Conservation (phyloP, 2,113 vertebrate species). For the Dicaeum eximium region DNA sequence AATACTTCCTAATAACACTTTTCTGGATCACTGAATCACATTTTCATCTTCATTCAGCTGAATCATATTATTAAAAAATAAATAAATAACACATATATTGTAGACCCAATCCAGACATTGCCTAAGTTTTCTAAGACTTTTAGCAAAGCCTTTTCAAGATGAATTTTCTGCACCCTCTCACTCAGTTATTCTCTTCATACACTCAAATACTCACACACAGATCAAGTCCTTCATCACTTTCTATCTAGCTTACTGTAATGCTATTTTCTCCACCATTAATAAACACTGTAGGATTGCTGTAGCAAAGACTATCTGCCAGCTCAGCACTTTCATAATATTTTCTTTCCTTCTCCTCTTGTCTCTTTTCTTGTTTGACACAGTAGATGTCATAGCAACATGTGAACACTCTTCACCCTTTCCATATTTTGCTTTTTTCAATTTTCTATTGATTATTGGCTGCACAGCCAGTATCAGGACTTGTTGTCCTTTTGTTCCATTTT, state of each 20-base stretch:
- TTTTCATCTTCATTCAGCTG: neutral
- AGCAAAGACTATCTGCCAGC: neutral
- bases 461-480: neutral
- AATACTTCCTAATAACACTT: neutral
- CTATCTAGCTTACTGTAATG: neutral
- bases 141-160: neutral
- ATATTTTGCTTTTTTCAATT: neutral
- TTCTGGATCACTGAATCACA: neutral
- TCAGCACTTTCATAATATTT: neutral
- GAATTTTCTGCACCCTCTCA: neutral
- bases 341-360: neutral
- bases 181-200: neutral
- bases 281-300: neutral
- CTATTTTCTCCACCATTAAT: fast-evolving
- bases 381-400: neutral
- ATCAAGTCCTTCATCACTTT: neutral
- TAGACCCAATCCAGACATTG: neutral
- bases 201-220: neutral
- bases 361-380: neutral
- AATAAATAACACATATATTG: neutral
- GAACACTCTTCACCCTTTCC: neutral
- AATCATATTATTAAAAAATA: neutral
- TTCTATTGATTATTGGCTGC: neutral
- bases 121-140: neutral
- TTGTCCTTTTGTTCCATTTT: neutral